phyloP scores from a whole-genome alignment of 2,888 invertebrate genomes.

The Zaprionus lineosus region DNA sequence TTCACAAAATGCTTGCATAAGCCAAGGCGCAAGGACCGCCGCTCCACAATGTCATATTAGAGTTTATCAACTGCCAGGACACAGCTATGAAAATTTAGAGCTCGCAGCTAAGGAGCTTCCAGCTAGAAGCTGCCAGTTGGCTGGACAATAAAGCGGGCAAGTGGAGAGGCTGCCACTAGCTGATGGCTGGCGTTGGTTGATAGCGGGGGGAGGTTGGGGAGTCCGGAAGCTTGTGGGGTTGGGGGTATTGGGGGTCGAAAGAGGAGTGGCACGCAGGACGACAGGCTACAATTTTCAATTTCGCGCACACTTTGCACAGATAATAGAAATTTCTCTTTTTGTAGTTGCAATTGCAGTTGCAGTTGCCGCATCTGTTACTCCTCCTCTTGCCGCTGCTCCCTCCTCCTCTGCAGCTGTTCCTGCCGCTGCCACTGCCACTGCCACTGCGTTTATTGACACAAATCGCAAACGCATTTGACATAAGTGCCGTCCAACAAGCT shows the following conservation, averaged over 20 bases:
- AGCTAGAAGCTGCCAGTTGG: no score
- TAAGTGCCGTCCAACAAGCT: conserved; percentile 62
- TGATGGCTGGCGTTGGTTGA: no score
- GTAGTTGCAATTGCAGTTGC: conserved; percentile 34
- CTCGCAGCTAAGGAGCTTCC: neutral
- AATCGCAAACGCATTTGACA: conserved; percentile 77
- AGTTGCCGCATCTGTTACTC: no score
- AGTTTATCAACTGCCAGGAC: conserved; percentile 74
- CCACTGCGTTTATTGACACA: conserved; percentile 73
- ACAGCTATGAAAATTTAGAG: conserved; percentile 69
- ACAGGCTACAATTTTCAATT: conserved; percentile 71
- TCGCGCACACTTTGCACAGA: conserved; percentile 79
- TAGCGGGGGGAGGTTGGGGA: neutral
- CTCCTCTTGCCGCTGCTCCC: no score
- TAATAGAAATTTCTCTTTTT: conserved; percentile 75
- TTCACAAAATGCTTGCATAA: conserved; percentile 75
- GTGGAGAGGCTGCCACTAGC: conserved; percentile 3
- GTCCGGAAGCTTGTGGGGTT: neutral
- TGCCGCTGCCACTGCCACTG: conserved; percentile 33
- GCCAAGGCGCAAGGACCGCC: conserved; percentile 59
- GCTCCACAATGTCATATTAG: conserved; percentile 72
- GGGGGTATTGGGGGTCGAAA: neutral
- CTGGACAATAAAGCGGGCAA: neutral
- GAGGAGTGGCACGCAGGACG: conserved; percentile 21
- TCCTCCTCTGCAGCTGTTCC: conserved; percentile 16